These are phyloP conservation scores for Falcunculus frontatus DNA, from an alignment of 2,113 vertebrate species.

Conservation along the genomic window DNA sequence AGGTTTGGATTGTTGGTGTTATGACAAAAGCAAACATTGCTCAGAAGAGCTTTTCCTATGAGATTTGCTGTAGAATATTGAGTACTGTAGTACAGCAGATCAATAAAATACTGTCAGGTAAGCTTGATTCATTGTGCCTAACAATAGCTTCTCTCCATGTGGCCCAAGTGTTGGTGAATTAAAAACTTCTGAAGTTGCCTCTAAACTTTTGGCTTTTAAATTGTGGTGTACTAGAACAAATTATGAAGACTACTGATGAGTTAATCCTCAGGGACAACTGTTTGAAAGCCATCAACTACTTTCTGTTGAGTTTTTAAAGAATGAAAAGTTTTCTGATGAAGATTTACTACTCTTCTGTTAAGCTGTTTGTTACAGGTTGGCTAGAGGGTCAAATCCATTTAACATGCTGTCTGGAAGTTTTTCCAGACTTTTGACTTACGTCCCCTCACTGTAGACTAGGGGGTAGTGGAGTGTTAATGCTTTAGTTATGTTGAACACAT, in stretches of 20 bases:
- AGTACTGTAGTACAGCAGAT: background rate
- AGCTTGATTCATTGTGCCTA: background rate
- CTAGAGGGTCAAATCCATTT: background rate
- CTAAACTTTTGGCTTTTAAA: background rate
- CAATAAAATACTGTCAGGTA: background rate
- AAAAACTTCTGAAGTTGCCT: background rate
- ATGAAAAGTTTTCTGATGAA: background rate
- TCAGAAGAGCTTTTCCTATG: background rate
- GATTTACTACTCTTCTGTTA: background rate
- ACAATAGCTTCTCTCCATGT: background rate
- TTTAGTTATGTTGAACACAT: background rate
- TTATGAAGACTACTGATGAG: background rate
- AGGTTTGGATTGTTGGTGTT: background rate
- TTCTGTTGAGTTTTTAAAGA: background rate
- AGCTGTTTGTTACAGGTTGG: background rate
- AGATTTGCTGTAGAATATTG: background rate
- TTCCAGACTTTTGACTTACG: background rate
- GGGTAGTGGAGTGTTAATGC: background rate
- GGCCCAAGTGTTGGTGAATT: background rate
- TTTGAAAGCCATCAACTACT: background rate
- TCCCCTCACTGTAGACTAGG: background rate
- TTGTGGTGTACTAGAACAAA: background rate
- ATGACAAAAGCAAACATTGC: background rate
- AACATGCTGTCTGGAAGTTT: background rate
- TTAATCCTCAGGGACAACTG: background rate